Conservation (phyloP, 2,888 invertebrate species). For the Melanophora roralis region DNA sequence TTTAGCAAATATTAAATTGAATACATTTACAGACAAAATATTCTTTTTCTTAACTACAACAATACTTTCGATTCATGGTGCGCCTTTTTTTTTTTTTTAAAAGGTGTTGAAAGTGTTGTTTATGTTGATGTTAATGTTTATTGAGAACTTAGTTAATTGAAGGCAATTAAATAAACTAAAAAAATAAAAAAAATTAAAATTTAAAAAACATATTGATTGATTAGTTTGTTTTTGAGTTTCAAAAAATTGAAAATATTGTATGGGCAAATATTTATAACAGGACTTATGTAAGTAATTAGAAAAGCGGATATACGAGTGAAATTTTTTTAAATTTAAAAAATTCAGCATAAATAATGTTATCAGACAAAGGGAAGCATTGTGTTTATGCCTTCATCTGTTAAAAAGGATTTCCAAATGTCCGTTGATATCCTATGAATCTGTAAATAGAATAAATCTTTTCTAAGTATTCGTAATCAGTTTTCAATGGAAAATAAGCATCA, state of each 20-base stretch:
- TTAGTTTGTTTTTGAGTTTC: neutral
- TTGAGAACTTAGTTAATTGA: conserved; percentile 40
- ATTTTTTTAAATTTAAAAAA: no score
- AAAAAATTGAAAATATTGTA: neutral
- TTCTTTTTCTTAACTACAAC: neutral
- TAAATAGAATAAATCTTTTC: no score
- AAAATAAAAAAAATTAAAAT: conserved; percentile 35
- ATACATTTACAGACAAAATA: conserved; percentile 11
- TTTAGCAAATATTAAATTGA: conserved; percentile 40
- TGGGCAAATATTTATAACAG: neutral
- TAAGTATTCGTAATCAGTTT: no score
- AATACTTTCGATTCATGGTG: conserved; percentile 20
- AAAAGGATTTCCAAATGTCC: no score
- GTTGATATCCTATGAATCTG: no score
- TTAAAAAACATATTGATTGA: conserved; percentile 19
- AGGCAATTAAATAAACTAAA: conserved; percentile 16
- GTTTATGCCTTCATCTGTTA: no score
- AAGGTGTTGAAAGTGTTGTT: conserved; percentile 1
- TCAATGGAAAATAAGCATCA: no score
- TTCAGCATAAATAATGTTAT: no score
- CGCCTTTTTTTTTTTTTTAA: neutral
- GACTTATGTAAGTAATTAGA: neutral
- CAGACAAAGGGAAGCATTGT: no score
- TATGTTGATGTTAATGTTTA: conserved; percentile 2
- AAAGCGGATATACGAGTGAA: neutral